Evolutionary conservation across 2,113 vertebrate genomes (phyloP).

Genomic region (Peucedramus taeniatus): DNA sequence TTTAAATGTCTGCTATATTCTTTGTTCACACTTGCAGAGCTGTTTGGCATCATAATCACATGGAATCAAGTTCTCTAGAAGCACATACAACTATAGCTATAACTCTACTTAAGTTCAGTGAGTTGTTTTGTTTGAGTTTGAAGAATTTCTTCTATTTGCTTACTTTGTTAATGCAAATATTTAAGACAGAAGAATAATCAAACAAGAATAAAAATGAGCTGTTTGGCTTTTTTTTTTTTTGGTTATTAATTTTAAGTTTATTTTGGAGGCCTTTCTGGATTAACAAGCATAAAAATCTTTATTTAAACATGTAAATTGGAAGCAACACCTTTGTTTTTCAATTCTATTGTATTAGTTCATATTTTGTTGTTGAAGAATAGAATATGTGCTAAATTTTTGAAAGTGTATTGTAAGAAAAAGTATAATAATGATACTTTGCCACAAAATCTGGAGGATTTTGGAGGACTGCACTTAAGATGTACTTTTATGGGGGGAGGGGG

Average conservation of each 20-base stretch:
- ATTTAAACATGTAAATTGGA: background rate
- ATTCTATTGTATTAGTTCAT: background rate
- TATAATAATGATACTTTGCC: background rate
- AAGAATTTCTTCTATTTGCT: background rate
- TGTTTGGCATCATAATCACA: background rate
- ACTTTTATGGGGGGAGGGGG: fast-evolving
- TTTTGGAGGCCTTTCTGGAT: background rate
- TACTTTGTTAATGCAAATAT: background rate
- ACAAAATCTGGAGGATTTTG: background rate
- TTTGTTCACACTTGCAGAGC: background rate
- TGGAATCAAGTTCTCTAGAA: background rate
- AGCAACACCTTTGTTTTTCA: background rate
- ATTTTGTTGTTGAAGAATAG: background rate
- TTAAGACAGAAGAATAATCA: background rate
- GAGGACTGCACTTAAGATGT: background rate
- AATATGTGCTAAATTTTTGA: background rate
- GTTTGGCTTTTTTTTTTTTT: background rate
- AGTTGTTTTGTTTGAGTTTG: background rate
- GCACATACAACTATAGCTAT: background rate
- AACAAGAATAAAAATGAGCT: background rate
- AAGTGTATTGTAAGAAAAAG: background rate
- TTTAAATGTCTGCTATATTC: background rate
- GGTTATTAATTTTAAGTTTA: background rate
- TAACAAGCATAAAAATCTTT: background rate
- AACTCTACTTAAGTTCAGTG: background rate